Evolutionary conservation across 1,140 invertebrate genomes (phyloP), one percentile per base, ranked within the genome.

Genomic region (Euwallacea similis): DNA sequence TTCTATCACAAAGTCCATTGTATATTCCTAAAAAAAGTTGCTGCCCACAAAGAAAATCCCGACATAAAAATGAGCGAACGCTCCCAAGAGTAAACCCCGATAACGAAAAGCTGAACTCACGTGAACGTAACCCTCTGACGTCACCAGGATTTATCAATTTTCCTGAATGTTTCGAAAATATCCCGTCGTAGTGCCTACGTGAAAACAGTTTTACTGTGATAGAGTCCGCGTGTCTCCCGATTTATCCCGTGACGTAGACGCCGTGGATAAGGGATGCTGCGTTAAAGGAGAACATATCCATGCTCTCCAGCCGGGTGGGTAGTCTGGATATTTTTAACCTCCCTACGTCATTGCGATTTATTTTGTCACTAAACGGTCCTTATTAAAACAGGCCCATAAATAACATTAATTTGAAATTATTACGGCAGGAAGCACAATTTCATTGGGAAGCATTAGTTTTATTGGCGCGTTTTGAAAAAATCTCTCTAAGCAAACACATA

Each of bases 201-300:
- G 46, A 47, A 47, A 47, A 47, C n/a, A 9, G 46, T 2, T 47
- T 47, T 47, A 10, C 46, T 13, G 21, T 33, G 4, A 33, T 47
- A 13, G 46, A 58, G 13, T 15, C 55, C 55, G 55, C 55, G 55
- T 58, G 55, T 16, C 21, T 58, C 55, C 55, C 6, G 16, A 58
- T 58, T 58, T 58, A 58, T 58, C 55, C 16, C 21, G 55, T 58
- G 55, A 58, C 55, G 55, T 58, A 58, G n/a, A 10, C 55, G n/a
- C 13, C 13, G 21, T 10, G 55, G 9, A n/a, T 58, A 15, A 15
- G 55, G 55, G 55, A 58, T n/a, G 55, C 55, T 58, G 55, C 2
- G 55, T 58, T 58, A 33, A 15, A 8, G 50, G 11, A n/a, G 50
- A 6, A 53, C 21, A 1, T 33, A 33, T 33, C 21, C 21, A 2